Base-by-base conservation (phyloP, 2,113 vertebrate species). In the Tragulus kanchil region DNA sequence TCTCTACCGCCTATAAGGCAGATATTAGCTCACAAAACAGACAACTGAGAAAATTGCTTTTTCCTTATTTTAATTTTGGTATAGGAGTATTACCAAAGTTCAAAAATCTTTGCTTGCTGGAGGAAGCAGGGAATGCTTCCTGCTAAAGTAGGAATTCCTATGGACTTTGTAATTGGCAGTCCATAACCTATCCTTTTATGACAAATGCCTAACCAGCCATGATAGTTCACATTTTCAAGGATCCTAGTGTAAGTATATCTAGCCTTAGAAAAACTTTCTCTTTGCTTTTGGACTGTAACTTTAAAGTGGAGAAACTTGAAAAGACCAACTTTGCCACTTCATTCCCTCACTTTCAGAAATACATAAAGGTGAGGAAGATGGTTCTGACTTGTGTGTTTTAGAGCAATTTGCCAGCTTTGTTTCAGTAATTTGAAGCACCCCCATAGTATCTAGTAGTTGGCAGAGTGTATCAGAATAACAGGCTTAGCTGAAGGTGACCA, bases 401-500 rank as follows among this genome's bases (percentile, higher is more conserved):
- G 73, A 93, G 56, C 3, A 1, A 61, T 91, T 71, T 82, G 45
- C 93, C 86, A 95, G 75, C 58, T 85, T 54, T 26, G 78, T 73
- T 86, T 91, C 65, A 36, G 45, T n/a, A 54, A 94, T 94, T 71
- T 73, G 59, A 78, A 52, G 89, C 67, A 26, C 52, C 8, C 77
- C 1, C 0, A 1, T 4, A 73, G 75, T n/a, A 50, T 78, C 81
- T 54, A 25, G 54, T 83, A 17, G 45, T 85, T 97, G 90, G 86
- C 92, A 98, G 87, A 81, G 21, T 52, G 31, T 10, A 50, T 90
- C 31, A 84, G 64, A 93, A 26, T n/a, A 79, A 23, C 62, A 90
- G 62, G 42, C 79, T 91, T 78, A 93, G 67, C 64, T 62, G 64
- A 97, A 97, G 92, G 69, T 89, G 94, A 97, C 92, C 92, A 79